Base-by-base conservation (phyloP, 2,888 invertebrate species). In the Gerris lacustris region DNA sequence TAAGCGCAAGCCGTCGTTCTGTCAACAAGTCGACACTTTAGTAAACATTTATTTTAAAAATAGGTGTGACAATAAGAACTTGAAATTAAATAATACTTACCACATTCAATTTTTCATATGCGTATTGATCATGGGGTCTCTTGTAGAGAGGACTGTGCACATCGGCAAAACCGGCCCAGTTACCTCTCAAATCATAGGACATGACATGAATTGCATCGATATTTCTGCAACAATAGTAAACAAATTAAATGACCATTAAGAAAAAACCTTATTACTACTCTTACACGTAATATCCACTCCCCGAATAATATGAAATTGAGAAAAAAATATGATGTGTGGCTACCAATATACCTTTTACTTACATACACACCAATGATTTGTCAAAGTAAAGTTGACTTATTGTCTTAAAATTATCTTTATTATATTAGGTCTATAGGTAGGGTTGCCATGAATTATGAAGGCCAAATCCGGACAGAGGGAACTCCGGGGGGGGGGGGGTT, bases 131-230 rank as follows among this genome's bases (percentile, higher is more conserved):
- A 77, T 91, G 91, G 0, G 92, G 90, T 67, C 94, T 84, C 78
- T 87, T 90, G 80, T 92, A 92, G 0, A 94, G 82, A 0, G 94
- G 91, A 77, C 93, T 93, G 79, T 94, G 94, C 0, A 89, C 88
- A 78, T 94, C 94, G 0, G 94, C 93, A 78, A 93, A 93, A 17
- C 94, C 94, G 1, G 90, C 93, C 94, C 94, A 94, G 79, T 92
- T 92, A 11, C 92, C 92, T 73, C 92, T 84, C 67, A 92, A 83
- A 80, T 92, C 92, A 79, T 92, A 92, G 0, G 91, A 86, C 92
- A 92, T 92, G 67, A 90, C 91, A 78, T 92, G 92, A 70, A 92
- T 87, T 0, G 91, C 92, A 79, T 92, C 91, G 69, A 91, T 77
- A 68, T 86, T 82, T 76, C 91, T 91, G 78, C 5, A 79, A 80